Base-by-base conservation (phyloP, 2,113 vertebrate species). In the Pampusana beccarii region DNA sequence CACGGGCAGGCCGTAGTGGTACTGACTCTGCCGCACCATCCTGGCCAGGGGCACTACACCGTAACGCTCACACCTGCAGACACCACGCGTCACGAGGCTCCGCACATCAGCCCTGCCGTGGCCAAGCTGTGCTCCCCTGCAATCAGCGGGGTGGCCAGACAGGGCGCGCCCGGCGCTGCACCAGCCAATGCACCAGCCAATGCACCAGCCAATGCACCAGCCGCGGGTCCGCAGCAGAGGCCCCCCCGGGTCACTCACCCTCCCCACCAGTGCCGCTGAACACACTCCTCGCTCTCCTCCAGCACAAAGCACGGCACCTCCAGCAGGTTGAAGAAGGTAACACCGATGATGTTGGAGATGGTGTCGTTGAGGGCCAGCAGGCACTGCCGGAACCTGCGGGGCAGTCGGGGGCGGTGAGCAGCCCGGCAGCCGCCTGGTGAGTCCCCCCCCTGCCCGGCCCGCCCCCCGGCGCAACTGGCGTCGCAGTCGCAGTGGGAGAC, bases 401-500 rank as follows among this genome's bases (percentile, higher is more conserved):
- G 44, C 33, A 8, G 36, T 1, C 12, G 12, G 36, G 21, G 54
- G 3, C 3, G 2, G 40, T 53, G 62, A 77, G 50, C 5, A 1
- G 62, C 57, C n/a, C 18, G 2, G 21, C 20, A 3, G 24, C 3
- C 3, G 6, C 33, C n/a, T 2, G 9, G 16, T 10, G 12, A 16
- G 24, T 2, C 6, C 8, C 34, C 23, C 13, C 7, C 6, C n/a
- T n/a, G 5, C 13, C 21, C 25, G 28, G 12, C 11, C 31, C 24
- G 46, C 20, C 13, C 28, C 15, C 11, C 5, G 8, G n/a, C 97
- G 77, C 96, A 99, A 99, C 97, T 98, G 91, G 97, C 89, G 40
- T 99, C 99, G 40, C 99, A 99, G 96, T 99, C 99, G 40, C 99
- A 99, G 96, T 99, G 99, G 36, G 99, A 99, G 77, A 99, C 92